Conservation (phyloP, 2,113 vertebrate genomes). For the Gymnorhina tibicen region DNA sequence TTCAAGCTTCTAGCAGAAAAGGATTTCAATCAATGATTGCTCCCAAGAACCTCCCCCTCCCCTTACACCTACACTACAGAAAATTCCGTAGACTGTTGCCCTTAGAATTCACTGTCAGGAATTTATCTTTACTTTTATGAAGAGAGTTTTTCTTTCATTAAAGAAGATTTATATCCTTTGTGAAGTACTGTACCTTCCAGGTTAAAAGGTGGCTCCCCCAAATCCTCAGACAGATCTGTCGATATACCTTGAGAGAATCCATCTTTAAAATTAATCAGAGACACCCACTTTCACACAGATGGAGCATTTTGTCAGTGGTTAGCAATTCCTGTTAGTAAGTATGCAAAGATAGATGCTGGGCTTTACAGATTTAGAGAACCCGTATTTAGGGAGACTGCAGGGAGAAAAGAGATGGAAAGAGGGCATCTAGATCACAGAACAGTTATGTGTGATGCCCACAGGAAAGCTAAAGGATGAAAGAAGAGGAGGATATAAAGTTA, state of each 20-base stretch:
- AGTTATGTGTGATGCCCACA: background rate
- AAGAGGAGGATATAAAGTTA: background rate
- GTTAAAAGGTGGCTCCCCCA: constrained; percentile 73
- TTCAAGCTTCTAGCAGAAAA: background rate
- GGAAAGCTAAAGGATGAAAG: background rate
- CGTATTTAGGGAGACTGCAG: background rate
- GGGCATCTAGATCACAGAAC: background rate
- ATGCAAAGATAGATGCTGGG: constrained; percentile 63
- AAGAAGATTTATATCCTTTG: constrained; percentile 45
- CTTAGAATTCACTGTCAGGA: background rate
- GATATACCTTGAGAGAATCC: constrained; percentile 79
- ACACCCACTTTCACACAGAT: constrained; percentile 78
- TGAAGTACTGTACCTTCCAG: constrained; percentile 73
- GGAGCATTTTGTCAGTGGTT: constrained; percentile 71
- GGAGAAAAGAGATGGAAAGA: constrained; percentile 34
- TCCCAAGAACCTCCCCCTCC: background rate
- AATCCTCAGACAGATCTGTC: constrained; percentile 74
- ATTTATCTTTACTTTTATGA: background rate
- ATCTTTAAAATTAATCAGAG: constrained; percentile 80
- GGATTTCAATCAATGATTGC: background rate
- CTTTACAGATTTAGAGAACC: constrained; percentile 55
- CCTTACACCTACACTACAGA: background rate
- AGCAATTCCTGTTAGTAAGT: constrained; percentile 80
- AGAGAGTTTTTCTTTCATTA: background rate
- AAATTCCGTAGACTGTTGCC: background rate